Conservation (phyloP, 2,113 vertebrate species). For the Ictidomys tridecemlineatus region DNA sequence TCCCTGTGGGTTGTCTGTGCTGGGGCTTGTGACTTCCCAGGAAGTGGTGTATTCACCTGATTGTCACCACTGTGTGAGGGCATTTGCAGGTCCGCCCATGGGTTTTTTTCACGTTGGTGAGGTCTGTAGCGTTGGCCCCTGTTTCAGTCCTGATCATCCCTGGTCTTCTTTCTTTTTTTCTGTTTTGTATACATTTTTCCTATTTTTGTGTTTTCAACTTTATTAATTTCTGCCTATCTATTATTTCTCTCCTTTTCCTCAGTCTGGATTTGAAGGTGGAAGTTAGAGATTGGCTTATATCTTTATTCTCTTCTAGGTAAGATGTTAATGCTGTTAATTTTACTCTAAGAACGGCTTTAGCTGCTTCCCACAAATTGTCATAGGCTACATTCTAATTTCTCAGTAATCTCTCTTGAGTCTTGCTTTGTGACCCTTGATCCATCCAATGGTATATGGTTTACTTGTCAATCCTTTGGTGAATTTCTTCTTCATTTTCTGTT, state of each 20-base stretch:
- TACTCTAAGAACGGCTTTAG: not conserved
- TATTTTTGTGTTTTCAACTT: not conserved
- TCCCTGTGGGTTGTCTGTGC: no score
- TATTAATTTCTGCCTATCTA: not conserved
- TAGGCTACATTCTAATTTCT: no score
- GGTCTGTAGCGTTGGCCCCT: not conserved
- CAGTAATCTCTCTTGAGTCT: not conserved
- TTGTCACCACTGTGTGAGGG: not conserved
- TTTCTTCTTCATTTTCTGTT: not conserved
- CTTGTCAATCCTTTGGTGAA: not conserved
- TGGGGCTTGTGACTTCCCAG: not conserved
- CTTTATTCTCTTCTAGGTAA: not conserved
- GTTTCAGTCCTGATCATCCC: not conserved
- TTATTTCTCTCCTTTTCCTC: not conserved
- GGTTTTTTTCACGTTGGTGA: not conserved
- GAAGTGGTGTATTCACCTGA: rapidly evolving
- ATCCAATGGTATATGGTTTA: rapidly evolving
- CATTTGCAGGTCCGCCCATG: rapidly evolving
- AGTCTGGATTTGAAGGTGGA: not conserved
- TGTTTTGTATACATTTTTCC: no score
- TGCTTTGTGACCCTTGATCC: not conserved
- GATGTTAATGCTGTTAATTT: no score
- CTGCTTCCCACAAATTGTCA: not conserved
- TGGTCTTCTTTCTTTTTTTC: no score
- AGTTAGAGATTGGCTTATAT: not conserved